These are phyloP conservation scores for Ptilonorhynchus violaceus DNA, from an alignment of 2,113 vertebrate genomes.

Conservation along the genomic window DNA sequence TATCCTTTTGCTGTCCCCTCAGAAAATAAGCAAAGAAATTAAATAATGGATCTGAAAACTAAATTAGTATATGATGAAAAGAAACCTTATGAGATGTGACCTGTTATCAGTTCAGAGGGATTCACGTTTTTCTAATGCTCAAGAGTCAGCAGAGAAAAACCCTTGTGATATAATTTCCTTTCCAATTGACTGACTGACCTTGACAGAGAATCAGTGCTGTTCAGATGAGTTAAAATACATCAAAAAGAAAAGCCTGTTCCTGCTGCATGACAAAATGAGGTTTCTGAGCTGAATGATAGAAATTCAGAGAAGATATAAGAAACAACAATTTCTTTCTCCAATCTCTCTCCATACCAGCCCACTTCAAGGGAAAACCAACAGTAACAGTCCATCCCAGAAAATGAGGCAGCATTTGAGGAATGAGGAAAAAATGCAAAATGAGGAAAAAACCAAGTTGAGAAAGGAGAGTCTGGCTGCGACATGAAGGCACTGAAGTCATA, in stretches of 20 bases:
- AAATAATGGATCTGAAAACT: background rate
- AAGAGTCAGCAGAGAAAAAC: background rate
- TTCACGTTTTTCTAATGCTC: background rate
- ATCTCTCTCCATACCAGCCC: background rate
- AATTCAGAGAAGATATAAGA: background rate
- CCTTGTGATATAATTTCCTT: background rate
- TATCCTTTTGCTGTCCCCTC: background rate
- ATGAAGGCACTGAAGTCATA: background rate
- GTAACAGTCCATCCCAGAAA: background rate
- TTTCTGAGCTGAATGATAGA: background rate
- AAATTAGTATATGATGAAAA: background rate
- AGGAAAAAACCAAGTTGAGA: background rate
- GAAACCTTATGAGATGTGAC: background rate
- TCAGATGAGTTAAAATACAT: background rate
- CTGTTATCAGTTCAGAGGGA: background rate
- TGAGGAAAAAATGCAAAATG: background rate
- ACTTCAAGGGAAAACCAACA: background rate
- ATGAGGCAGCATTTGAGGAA: background rate
- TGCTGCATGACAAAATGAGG: background rate
- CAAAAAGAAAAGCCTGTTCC: background rate
- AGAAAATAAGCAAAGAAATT: background rate
- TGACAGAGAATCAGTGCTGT: background rate
- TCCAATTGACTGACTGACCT: background rate
- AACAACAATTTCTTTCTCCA: background rate
- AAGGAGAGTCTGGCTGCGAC: background rate